Evolutionary conservation across 2,888 invertebrate genomes (phyloP).

Genomic region (Hanleya hanleyi): DNA sequence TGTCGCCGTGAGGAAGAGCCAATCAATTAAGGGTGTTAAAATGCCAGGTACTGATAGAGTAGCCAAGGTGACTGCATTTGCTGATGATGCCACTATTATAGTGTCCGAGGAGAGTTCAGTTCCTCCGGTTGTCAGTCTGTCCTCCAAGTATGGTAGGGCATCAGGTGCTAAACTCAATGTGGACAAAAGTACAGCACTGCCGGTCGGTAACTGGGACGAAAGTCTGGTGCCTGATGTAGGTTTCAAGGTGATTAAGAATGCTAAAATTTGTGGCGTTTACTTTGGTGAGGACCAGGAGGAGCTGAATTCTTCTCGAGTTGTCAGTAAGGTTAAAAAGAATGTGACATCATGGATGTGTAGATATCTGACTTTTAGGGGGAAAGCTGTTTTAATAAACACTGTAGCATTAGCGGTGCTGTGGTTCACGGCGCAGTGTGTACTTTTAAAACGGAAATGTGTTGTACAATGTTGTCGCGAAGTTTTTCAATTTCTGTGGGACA

Average conservation of each 20-base stretch:
- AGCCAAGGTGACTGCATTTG: neutral
- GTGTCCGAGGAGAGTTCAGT: neutral
- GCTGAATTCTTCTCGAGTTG: neutral
- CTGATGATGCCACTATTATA: neutral
- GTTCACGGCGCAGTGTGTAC: neutral
- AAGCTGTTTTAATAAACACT: neutral
- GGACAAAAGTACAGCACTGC: neutral
- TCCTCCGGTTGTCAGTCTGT: neutral
- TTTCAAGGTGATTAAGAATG: neutral
- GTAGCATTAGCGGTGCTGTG: neutral
- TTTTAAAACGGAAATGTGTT: neutral
- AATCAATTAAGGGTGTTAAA: neutral
- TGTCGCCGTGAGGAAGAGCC: neutral
- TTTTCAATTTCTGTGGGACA: neutral
- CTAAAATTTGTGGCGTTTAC: neutral
- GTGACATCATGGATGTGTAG: neutral
- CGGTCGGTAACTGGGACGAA: neutral
- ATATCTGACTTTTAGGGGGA: neutral
- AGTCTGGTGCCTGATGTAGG: slow-evolving; percentile 16
- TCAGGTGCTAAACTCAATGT: slow-evolving; percentile 4
- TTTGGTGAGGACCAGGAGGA: neutral
- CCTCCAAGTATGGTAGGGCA: neutral
- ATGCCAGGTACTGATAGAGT: neutral
- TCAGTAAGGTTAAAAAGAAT: neutral
- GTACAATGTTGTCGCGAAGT: neutral